Percentiles rank a stretch among this genome's conserved stretches.
phyloP scores from a whole-genome alignment of 1,140 invertebrate genomes.

The Charaxes varanes region DNA sequence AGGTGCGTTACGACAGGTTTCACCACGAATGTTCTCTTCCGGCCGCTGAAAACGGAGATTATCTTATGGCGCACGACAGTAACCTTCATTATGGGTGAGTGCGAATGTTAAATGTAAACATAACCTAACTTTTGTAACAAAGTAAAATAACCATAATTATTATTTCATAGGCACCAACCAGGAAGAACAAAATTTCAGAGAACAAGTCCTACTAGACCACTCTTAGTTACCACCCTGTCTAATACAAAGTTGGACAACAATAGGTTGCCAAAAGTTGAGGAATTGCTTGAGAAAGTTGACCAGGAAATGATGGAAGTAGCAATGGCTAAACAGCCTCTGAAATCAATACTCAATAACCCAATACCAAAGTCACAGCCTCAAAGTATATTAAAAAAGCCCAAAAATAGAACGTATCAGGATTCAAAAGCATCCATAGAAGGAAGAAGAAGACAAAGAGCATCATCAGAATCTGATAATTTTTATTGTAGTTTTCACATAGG shows the following conservation, averaged over 20 bases:
- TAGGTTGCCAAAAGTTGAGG: slow-evolving; percentile 62
- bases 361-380: slow-evolving; percentile 49
- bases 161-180: slow-evolving; percentile 44
- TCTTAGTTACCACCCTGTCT: slow-evolving; percentile 51
- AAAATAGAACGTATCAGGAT: slow-evolving; percentile 44
- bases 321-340: slow-evolving; percentile 54
- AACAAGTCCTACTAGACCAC: slow-evolving; percentile 54
- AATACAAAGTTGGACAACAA: slow-evolving; percentile 57
- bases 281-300: slow-evolving; percentile 59
- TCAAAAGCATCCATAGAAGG: slow-evolving; percentile 39
- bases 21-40: slow-evolving; percentile 51
- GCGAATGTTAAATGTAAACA: slow-evolving; percentile 20
- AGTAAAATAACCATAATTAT: no score
- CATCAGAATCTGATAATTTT: slow-evolving; percentile 64
- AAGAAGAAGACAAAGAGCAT: slow-evolving; percentile 52
- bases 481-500: slow-evolving; percentile 47
- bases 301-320: slow-evolving; percentile 60
- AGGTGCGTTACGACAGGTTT: slow-evolving; percentile 36
- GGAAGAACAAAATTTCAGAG: slow-evolving; percentile 53
- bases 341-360: slow-evolving; percentile 66
- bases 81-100: slow-evolving; percentile 48
- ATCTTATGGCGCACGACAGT: slow-evolving; percentile 56
- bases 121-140: slow-evolving; percentile 26
- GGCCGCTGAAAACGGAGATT: slow-evolving; percentile 56
- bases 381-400: slow-evolving; percentile 64